Conservation (phyloP, 1,140 invertebrate species). For the Drosophila bifasciata region DNA sequence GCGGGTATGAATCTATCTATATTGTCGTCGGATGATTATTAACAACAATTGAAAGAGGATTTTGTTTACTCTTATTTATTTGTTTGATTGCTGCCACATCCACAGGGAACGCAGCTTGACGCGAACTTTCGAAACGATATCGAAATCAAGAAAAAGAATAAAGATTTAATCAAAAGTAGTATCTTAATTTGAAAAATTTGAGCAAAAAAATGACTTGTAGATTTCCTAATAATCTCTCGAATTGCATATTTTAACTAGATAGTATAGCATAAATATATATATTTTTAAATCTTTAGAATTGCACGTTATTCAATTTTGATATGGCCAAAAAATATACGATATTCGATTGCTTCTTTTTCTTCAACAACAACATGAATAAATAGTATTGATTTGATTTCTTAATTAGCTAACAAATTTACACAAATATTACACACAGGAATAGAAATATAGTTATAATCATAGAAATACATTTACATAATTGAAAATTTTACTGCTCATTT, state of each 20-base stretch:
- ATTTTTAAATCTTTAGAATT: constrained; percentile 62
- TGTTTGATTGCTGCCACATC: constrained; percentile 67
- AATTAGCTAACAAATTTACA: constrained; percentile 34
- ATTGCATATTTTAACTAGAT: constrained; percentile 17
- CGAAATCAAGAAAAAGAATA: constrained; percentile 21
- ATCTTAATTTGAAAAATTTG: constrained; percentile 1
- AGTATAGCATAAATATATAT: too few relatives aligned
- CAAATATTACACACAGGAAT: constrained; percentile 30
- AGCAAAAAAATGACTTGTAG: constrained; percentile 4
- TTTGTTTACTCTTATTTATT: constrained; percentile 52
- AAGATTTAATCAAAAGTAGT: constrained; percentile 13
- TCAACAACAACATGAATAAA: constrained; percentile 56
- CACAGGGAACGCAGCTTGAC: constrained; percentile 70
- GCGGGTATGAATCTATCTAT: constrained; percentile 21
- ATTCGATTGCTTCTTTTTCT: constrained; percentile 38
- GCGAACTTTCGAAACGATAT: constrained; percentile 42
- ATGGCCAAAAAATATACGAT: constrained; percentile 59
- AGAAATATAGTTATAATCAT: neutral
- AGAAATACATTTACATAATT: constrained; percentile 46
- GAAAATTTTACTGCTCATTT: constrained; percentile 34
- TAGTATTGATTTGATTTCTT: constrained; percentile 37
- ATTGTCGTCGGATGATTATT: constrained; percentile 55
- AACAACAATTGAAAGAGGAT: constrained; percentile 34
- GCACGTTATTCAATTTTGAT: constrained; percentile 65
- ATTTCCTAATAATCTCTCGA: constrained; percentile 46